phyloP scores from a whole-genome alignment of 1,140 invertebrate genomes.

The Drosophila takahashii region DNA sequence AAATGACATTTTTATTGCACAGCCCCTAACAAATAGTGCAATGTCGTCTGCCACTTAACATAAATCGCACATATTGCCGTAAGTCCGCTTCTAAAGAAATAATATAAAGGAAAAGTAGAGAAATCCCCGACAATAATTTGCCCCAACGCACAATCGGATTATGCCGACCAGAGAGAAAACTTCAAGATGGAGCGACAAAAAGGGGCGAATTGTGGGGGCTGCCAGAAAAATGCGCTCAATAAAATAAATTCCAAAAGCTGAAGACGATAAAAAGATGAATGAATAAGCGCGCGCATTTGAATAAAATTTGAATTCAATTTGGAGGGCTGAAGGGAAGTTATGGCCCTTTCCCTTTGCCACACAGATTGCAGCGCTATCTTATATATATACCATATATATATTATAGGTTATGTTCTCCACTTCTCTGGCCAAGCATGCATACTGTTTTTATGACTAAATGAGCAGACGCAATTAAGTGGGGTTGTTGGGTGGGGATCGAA shows the following conservation, averaged over 20 bases:
- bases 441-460: constrained; percentile 64
- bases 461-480: constrained; percentile 69
- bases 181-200: neutral
- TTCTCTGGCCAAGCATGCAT: constrained; percentile 34
- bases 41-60: constrained; percentile 64
- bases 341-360: neutral
- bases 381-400: neutral
- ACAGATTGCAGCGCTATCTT: neutral
- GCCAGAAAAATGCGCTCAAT: constrained; percentile 28
- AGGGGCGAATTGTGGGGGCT: constrained; percentile 1
- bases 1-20: constrained; percentile 66
- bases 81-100: constrained; percentile 20
- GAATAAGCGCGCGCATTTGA: constrained; percentile 54
- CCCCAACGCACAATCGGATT: constrained; percentile 64
- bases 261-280: constrained; percentile 53
- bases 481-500: constrained; percentile 10
- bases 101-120: neutral
- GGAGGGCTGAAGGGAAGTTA: neutral
- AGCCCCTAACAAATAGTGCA: constrained; percentile 17
- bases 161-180: constrained; percentile 8
- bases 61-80: constrained; percentile 58
- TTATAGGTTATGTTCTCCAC: neutral
- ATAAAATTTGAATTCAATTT: constrained; percentile 61
- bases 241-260: constrained; percentile 30
- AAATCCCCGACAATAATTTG: constrained; percentile 63